Conservation (phyloP, 1,140 invertebrate species). For the Odontomachus brunneus region DNA sequence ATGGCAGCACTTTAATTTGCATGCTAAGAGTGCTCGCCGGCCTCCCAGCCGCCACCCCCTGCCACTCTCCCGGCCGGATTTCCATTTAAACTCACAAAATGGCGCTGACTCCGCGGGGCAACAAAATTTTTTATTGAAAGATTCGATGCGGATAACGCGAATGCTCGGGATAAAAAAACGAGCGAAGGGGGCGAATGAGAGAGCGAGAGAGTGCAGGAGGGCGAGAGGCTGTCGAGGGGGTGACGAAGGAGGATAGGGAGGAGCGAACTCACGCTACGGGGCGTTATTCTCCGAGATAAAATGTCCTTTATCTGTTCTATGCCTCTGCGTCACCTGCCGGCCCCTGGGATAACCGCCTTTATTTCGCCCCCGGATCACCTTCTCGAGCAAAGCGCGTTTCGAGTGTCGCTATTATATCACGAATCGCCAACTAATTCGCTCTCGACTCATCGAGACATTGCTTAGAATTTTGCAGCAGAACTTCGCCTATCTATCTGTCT, state of each 20-base stretch:
- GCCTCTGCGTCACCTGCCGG: conserved; percentile 51
- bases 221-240: conserved; percentile 42
- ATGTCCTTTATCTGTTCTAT: conserved; percentile 82
- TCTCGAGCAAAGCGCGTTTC: conserved; percentile 14
- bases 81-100: conserved; percentile 86
- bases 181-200: conserved; percentile 22
- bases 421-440: conserved; percentile 69
- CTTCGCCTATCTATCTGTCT: too few relatives aligned
- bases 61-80: conserved; percentile 80
- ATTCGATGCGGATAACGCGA: conserved; percentile 83
- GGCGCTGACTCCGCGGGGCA: conserved; percentile 84
- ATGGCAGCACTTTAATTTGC: conserved; percentile 86
- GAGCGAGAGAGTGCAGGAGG: conserved; percentile 20
- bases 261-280: conserved; percentile 54
- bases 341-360: conserved; percentile 62
- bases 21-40: conserved; percentile 83
- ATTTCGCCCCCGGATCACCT: conserved; percentile 64
- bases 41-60: conserved; percentile 72
- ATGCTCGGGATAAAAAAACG: conserved; percentile 57
- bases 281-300: conserved; percentile 84
- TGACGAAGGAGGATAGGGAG: conserved; percentile 55
- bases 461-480: conserved; percentile 26
- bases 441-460: conserved; percentile 4
- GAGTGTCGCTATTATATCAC: conserved; percentile 49
- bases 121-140: conserved; percentile 86